Evolutionary conservation across 1,140 invertebrate species (phyloP), one percentile per base, ranked within the genome.

Genomic region (Eurosta solidaginis): DNA sequence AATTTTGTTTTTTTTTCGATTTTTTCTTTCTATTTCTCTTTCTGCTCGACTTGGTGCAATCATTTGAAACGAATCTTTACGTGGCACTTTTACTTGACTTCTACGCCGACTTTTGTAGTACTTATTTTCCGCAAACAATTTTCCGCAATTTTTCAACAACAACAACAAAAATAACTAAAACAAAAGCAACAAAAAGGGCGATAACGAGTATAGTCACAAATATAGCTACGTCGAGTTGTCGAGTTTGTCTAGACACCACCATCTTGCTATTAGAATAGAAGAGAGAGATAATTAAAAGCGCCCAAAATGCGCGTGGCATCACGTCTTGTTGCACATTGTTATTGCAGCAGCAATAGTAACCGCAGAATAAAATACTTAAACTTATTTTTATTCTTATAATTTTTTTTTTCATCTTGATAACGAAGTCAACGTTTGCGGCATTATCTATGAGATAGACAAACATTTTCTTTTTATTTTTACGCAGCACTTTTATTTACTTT

Each of bases 251-350:
- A 68, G 59, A 68, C 59, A 17, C 27, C 29, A n/a, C 29, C 54
- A 59, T 29, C 52, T 9, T 40, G 59, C 36, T 9, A 20, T 17
- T 40, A 68, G 59, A 68, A 68, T 33, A 68, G n/a, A n/a, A n/a
- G n/a, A n/a, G n/a, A n/a, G n/a, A n/a, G 59, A 68, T 33, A 68
- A 68, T 68, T 68, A 68, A 68, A 68, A 68, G 27, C 27, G 36
- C 59, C 59, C 59, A 68, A 68, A 68, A 68, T 68, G 59, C 29
- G 59, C 59, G 59, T 68, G 59, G 33, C 59, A 68, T 68, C 59
- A 68, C 59, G 59, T 68, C 59, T 68, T 68, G 59, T 68, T 68
- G 59, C 59, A 68, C 59, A 68, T 68, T 68, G 59, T 68, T 68
- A 68, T 68, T 68, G 33, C 59, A 40, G 33, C 59, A 40, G 59